Evolutionary conservation across 2,888 invertebrate species (phyloP), one percentile per base, ranked within the genome.

Genomic region (Drosophila sordidapex): DNA sequence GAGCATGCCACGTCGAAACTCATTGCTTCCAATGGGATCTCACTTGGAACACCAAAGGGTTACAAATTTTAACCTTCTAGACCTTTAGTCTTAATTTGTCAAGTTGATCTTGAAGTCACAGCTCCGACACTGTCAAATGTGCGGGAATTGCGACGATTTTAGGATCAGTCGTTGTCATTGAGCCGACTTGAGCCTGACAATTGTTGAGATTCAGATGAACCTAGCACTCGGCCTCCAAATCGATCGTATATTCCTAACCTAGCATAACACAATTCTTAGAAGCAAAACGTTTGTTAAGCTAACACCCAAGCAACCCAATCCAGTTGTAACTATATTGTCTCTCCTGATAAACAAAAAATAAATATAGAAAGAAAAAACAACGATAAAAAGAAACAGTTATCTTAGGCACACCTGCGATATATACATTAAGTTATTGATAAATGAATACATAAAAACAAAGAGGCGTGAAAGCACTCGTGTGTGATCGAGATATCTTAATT

Each of bases 1-100:
- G 13, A 60, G 35, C 48, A 54, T 51, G 59, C 52, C 51, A 18
- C 31, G 18, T 13, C 31, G 38, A 27, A 18, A 13, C 18, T 27
- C 49, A 73, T 21, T 38, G 46, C 38, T 29, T 27, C 18, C 35
- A 52, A n/a, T n/a, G 29, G 29, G 13, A 13, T 10, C 31, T 31
- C 21, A 21, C 13, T 43, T 21, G 6, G 43, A 21, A 43, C 21
- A 43, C 21, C 43, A 43, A 13, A 7, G 6, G 13, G 43, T 13
- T 7, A 21, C 13, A 46, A 21, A 8, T 15, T 46, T 4, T 7
- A 46, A 13, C 13, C 7, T 21, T 3, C 21, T 13, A 7, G 4
- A 13, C 7, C 21, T 21, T 21, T 15, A 15, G 46, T 8, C 15
- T 8, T 8, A 25, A 15, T 15, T 46, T 15, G 15, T 4, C 15